phyloP scores from a whole-genome alignment of 1,140 invertebrate species.

The Asobara japonica region DNA sequence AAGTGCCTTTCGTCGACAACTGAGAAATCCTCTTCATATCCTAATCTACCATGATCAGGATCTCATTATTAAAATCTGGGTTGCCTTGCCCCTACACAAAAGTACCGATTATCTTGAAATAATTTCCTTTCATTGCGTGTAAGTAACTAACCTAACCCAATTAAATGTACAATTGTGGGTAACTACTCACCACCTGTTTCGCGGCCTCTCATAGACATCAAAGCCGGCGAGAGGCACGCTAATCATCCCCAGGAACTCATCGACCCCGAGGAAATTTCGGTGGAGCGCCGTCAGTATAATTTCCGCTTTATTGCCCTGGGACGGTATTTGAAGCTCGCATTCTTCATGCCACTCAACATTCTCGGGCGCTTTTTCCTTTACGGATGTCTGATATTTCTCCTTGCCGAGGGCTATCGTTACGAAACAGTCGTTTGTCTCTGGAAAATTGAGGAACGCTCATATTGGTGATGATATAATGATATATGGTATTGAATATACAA shows the following conservation, averaged over 20 bases:
- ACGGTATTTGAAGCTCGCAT: constrained; percentile 92
- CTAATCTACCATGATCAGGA: too few species aligned
- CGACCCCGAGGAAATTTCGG: constrained; percentile 88
- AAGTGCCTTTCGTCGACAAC: too few species aligned
- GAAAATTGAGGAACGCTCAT: constrained; percentile 19
- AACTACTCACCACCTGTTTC: constrained; percentile 76
- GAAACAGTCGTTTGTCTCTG: constrained; percentile 91
- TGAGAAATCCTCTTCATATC: too few species aligned
- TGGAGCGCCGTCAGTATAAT: constrained; percentile 87
- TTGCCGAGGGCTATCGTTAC: constrained; percentile 94
- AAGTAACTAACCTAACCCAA: too few species aligned
- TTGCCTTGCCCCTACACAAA: too few species aligned
- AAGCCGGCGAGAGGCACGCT: constrained; percentile 85
- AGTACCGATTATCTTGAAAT: too few species aligned
- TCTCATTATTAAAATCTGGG: too few species aligned
- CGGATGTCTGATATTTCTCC: constrained; percentile 95
- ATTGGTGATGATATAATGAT: too few species aligned
- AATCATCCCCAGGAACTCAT: constrained; percentile 91
- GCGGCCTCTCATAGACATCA: constrained; percentile 89
- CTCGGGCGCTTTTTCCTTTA: constrained; percentile 86
- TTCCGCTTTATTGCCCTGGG: constrained; percentile 87
- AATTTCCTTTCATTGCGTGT: too few species aligned
- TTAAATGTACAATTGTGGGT: too few species aligned
- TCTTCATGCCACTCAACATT: constrained; percentile 95
- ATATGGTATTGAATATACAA: too few species aligned